Base-by-base conservation (phyloP, 2,888 invertebrate species). In the Chorisops tibialis region DNA sequence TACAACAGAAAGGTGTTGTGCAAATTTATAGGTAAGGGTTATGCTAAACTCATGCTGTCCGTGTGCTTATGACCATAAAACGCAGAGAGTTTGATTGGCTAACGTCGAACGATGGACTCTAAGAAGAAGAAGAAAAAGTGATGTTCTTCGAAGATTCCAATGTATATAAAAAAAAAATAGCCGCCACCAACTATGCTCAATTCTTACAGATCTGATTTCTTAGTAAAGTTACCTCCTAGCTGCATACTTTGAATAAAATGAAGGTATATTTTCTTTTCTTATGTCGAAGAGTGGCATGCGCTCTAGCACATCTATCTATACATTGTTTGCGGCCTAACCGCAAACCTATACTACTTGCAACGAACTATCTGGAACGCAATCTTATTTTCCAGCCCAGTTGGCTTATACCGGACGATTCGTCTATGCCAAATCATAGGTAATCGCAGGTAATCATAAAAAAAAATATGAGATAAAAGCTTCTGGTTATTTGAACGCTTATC, bases 11-110 rank as follows among this genome's bases (percentile, higher is more conserved):
- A 61, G 52, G 63, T 61, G 61, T 56, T 61, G 63, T 56, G 59
- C 41, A 61, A 61, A 61, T 61, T 63, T 63, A 63, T 61, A 52
- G 61, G 56, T 56, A 56, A 56, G 60, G 63, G 60, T 63, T 63
- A 63, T 59, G 54, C 60, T 43, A 54, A 59, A 63, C 41, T 45
- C 39, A 49, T 49, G 59, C 52, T 49, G n/a, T n/a, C n/a, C n/a
- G n/a, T 54, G 60, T 52, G 59, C 59, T 62, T 45, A 51, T 52
- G 52, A 52, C 52, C 63, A 43, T 52, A 45, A 63, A 22, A 41
- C 47, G 30, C 48, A 45, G 21, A 30, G 43, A 22, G 43, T 56
- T 56, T 56, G 56, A 56, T 56, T 43, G 56, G 56, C 43, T 43
- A 43, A 48, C 56, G 56, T 56, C 45, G 21, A 30, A 24, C 45